phyloP scores from a whole-genome alignment of 2,888 invertebrate species.

The Orthosia incerta region DNA sequence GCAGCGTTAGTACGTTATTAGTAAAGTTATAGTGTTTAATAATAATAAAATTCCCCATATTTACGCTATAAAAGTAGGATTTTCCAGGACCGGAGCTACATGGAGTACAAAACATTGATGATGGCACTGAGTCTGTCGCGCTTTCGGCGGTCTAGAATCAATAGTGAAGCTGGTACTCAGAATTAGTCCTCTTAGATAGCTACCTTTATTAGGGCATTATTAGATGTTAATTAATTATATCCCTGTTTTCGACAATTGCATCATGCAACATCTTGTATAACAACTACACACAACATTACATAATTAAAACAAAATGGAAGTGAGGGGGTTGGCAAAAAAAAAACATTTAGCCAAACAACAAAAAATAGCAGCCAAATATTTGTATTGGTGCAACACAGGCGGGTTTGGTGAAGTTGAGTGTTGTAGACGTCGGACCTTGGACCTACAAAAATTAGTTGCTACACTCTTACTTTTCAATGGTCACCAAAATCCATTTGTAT shows the following conservation, averaged over 20 bases:
- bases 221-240: slow-evolving; percentile 38
- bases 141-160: slow-evolving; percentile 83
- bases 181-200: slow-evolving; percentile 65
- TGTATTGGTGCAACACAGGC: slow-evolving; percentile 6
- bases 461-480: background rate
- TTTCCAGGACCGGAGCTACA: slow-evolving; percentile 82
- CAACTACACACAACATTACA: slow-evolving; percentile 37
- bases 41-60: slow-evolving; percentile 80
- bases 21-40: slow-evolving; percentile 40
- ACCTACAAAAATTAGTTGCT: no score
- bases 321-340: background rate
- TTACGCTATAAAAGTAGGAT: slow-evolving; percentile 90
- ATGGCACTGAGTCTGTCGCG: slow-evolving; percentile 82
- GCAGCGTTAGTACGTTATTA: slow-evolving; percentile 56
- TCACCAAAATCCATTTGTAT: background rate
- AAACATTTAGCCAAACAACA: slow-evolving; percentile 37
- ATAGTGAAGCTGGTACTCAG: slow-evolving; percentile 73
- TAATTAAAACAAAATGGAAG: slow-evolving; percentile 12
- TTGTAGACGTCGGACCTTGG: background rate
- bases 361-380: slow-evolving; percentile 16
- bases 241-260: slow-evolving; percentile 25
- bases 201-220: slow-evolving; percentile 28
- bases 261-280: slow-evolving; percentile 49
- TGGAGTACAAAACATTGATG: slow-evolving; percentile 88
- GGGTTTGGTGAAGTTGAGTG: background rate